A percentile compares a stretch with the other conserved stretches of the same genome.
Conservation (phyloP, 2,113 vertebrate genomes). For the Merops nubicus region DNA sequence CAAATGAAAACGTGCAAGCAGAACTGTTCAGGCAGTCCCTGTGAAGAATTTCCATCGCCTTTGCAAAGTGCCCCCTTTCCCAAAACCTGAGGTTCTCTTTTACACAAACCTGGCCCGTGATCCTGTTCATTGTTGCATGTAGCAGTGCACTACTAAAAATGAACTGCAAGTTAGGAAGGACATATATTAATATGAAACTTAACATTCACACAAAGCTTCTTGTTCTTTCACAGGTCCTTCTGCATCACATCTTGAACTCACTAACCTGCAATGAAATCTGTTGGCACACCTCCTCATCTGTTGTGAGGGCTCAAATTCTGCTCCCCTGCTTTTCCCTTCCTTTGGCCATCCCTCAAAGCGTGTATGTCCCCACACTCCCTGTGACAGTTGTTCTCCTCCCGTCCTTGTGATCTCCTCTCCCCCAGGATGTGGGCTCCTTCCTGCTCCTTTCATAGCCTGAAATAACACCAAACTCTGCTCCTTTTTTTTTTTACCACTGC, state of each 20-base stretch:
- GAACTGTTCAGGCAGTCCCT: neutral
- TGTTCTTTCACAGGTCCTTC: neutral
- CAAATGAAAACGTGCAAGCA: neutral
- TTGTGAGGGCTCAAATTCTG: neutral
- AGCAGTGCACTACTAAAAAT: neutral
- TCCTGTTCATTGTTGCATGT: neutral
- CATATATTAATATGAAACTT: neutral
- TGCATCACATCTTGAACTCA: neutral
- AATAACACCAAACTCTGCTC: fast-evolving
- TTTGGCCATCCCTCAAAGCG: neutral
- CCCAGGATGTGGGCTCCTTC: neutral
- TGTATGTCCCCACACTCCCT: fast-evolving
- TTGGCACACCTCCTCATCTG: neutral
- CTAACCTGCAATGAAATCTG: neutral
- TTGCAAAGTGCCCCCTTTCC: neutral
- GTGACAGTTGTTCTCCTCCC: neutral
- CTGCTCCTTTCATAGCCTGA: neutral
- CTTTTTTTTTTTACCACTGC: neutral
- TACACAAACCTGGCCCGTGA: fast-evolving
- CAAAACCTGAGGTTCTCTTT: neutral
- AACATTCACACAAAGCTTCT: neutral
- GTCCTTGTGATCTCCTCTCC: neutral
- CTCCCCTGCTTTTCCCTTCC: neutral
- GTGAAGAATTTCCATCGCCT: fast-evolving
- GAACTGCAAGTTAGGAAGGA: neutral